Percentiles rank a stretch among this genome's conserved stretches.
phyloP scores from a whole-genome alignment of 2,113 vertebrate species.

The Tauraco erythrolophus region DNA sequence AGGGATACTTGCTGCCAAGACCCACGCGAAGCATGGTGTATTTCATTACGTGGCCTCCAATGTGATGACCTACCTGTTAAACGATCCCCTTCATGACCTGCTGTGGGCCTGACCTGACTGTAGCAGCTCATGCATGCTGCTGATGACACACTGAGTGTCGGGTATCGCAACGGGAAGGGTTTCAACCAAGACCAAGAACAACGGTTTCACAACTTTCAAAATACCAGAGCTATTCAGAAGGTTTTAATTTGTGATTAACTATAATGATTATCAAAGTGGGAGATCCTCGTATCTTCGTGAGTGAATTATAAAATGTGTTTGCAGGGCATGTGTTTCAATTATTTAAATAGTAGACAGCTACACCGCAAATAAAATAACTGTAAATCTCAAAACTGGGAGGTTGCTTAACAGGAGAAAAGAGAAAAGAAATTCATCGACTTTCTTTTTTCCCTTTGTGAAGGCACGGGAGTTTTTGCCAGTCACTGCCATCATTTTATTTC shows the following conservation, averaged over 20 bases:
- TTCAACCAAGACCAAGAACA: not conserved
- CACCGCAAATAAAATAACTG: not conserved
- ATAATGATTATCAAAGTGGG: not conserved
- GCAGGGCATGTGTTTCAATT: not conserved
- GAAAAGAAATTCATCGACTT: not conserved
- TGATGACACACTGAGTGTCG: rapidly evolving
- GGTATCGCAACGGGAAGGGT: rapidly evolving
- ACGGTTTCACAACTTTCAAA: not conserved
- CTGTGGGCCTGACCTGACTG: not conserved
- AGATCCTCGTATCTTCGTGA: not conserved
- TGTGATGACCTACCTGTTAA: not conserved
- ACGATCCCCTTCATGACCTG: not conserved
- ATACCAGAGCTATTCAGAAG: not conserved
- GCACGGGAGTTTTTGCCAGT: not conserved
- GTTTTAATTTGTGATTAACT: not conserved
- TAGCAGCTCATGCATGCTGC: not conserved
- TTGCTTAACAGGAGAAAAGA: not conserved
- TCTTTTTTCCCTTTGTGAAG: not conserved
- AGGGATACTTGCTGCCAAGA: not conserved
- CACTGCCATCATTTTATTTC: not conserved
- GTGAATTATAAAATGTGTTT: not conserved
- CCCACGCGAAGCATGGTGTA: not conserved
- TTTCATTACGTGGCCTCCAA: not conserved
- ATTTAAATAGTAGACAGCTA: not conserved
- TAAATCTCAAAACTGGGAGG: not conserved